Evolutionary conservation across 2,113 vertebrate species (phyloP).

Genomic region (Nothoprocta pentlandii): DNA sequence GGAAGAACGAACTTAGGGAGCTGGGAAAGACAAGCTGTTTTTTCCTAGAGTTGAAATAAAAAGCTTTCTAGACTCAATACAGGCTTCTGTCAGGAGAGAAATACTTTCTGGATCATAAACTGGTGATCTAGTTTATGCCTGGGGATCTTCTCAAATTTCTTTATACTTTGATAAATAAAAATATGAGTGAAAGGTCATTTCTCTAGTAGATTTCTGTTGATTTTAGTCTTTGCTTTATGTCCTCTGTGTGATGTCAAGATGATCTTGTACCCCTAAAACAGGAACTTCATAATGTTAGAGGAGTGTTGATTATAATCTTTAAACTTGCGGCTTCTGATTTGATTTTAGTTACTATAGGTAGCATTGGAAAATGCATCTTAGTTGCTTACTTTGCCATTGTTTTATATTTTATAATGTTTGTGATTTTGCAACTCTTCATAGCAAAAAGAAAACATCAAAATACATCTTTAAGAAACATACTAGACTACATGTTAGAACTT

Average conservation of each 20-base stretch:
- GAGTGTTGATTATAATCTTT: neutral
- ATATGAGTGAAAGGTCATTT: neutral
- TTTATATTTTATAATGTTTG: neutral
- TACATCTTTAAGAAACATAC: neutral
- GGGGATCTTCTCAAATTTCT: neutral
- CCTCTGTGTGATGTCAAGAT: neutral
- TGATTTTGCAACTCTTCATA: neutral
- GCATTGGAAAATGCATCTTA: neutral
- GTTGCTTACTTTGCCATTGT: neutral
- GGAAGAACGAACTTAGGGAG: neutral
- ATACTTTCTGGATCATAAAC: constrained; percentile 37
- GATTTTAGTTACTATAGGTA: neutral
- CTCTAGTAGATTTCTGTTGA: neutral
- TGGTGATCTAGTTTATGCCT: constrained; percentile 40
- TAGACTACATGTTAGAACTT: neutral
- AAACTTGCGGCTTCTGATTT: neutral
- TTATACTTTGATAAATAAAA: constrained; percentile 14
- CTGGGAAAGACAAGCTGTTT: constrained; percentile 2
- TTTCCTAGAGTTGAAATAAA: neutral
- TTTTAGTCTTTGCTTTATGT: neutral
- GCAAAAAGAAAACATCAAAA: neutral
- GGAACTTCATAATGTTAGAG: constrained; percentile 25
- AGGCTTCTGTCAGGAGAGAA: neutral
- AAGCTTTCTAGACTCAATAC: constrained; percentile 29
- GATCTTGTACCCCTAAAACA: constrained; percentile 4